Evolutionary conservation across 1,140 invertebrate species (phyloP), one percentile per base, ranked within the genome.

Genomic region (Pseudomyrmex concolor): DNA sequence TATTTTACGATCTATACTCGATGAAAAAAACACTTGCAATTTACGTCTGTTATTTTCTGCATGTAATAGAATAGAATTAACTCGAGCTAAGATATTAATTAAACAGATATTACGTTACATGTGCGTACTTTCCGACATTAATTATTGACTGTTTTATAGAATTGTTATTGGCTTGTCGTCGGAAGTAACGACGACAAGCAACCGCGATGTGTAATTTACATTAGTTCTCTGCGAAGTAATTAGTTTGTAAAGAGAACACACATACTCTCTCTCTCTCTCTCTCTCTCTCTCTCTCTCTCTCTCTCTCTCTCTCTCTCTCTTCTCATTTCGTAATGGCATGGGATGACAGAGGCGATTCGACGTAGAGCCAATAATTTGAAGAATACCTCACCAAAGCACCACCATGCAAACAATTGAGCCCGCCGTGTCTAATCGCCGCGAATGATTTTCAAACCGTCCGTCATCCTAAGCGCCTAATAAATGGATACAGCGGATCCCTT

Each of bases 351-450:
- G 78, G 74, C 68, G 63, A 76, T 85, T 19, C 55, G 15, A 81
- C 55, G 84, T 83, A 66, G 45, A 62, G 84, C 54, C 68, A 85
- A 85, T 81, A 89, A 89, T 89, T 89, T 89, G 66, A 54, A 68
- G 63, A 89, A 74, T 67, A 83, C 51, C 59, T 54, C 25, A 70
- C n/a, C 55, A 63, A 89, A 85, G 54, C 45, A 77, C 87, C 88
- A 82, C 76, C 85, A 66, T 85, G 72, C 87, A 89, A 89, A 89
- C 87, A 89, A 86, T 86, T 81, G 67, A 62, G 57, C 48, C 57
- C 64, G 76, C 84, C 87, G 88, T 89, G 87, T 89, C 88, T 89
- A 89, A 89, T 89, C 89, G 88, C 84, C 78, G 70, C 84, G 51
- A 85, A 89, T 89, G 88, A 89, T 89, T 86, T 84, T 77, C 85